Base-by-base conservation (phyloP, 2,888 invertebrate genomes). In the Rhorus exstirpatorius region DNA sequence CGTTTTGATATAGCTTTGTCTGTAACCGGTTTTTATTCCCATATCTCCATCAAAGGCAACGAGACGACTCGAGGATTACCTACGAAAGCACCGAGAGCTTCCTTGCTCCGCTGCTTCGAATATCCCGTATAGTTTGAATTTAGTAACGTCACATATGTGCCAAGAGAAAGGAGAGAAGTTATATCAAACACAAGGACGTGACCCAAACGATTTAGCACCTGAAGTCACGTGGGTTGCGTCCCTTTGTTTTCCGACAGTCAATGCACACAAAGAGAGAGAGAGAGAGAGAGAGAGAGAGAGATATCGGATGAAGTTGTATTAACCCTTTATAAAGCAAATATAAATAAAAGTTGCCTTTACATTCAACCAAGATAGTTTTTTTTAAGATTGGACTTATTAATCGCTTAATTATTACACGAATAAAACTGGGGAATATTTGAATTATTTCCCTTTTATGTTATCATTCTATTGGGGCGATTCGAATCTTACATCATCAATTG, bases 301-400 rank as follows among this genome's bases (percentile, higher is more conserved):
- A 88, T 88, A 89, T 90, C 89, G 88, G 89, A 90, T 82, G 89
- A 87, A 87, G 88, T 88, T 81, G 89, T 90, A 90, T 89, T 89
- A 90, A 90, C 61, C 68, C 76, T 77, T 67, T 46, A 35, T 60
- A 68, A 67, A 10, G 75, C 24, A 21, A 58, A n/a, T n/a, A n/a
- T n/a, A 58, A 17, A 35, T 49, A 17, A 53, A 38, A 60, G 19
- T 68, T n/a, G 24, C 46, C 68, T 24, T 51, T 60, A 26, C n/a
- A 76, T 68, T 67, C 41, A 10, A 38, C 10, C n/a, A 8, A 60
- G 21, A 14, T 26, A 17, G 24, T 17, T n/a, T 55, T 38, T n/a
- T 4, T 0, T 49, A 63, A 44, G 6, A 6, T 31, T 35, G 3
- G n/a, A 60, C 49, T 67, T 14, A 49, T 53, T 17, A 6, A 10